Conservation (phyloP, 2,888 invertebrate genomes). For the Nebria salina region DNA sequence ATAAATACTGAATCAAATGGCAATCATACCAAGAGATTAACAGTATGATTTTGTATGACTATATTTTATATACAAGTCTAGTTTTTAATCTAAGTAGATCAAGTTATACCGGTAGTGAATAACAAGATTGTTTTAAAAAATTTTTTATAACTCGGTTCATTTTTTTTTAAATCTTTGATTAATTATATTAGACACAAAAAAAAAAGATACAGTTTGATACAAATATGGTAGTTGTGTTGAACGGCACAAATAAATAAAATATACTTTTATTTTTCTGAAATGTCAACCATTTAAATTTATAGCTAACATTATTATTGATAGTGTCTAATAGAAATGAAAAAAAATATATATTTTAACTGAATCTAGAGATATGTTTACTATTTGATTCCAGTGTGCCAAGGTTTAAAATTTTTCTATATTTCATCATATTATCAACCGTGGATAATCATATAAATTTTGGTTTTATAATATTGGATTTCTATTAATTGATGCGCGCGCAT, state of each 20-base stretch:
- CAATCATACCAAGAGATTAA: conserved; percentile 7
- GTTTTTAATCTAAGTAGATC: conserved; percentile 14
- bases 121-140: neutral
- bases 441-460: neutral
- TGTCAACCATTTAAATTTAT: conserved; percentile 12
- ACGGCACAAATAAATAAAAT: conserved; percentile 10
- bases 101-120: conserved; percentile 11
- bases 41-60: neutral
- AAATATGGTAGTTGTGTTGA: neutral
- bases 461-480: neutral
- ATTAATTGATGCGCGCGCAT: neutral
- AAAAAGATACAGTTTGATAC: neutral
- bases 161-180: conserved; percentile 10
- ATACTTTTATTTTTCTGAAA: neutral
- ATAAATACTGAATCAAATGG: neutral
- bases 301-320: neutral
- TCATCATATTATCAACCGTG: neutral
- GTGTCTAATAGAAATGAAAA: neutral
- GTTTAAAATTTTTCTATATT: neutral
- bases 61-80: neutral
- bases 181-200: conserved; percentile 6
- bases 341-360: neutral
- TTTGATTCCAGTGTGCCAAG: conserved; percentile 8
- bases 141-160: neutral
- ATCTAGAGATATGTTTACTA: neutral